A percentile compares a stretch with the other conserved stretches of the same genome.
Conservation (phyloP, 2,888 invertebrate species). For the Spicauda simplicius region DNA sequence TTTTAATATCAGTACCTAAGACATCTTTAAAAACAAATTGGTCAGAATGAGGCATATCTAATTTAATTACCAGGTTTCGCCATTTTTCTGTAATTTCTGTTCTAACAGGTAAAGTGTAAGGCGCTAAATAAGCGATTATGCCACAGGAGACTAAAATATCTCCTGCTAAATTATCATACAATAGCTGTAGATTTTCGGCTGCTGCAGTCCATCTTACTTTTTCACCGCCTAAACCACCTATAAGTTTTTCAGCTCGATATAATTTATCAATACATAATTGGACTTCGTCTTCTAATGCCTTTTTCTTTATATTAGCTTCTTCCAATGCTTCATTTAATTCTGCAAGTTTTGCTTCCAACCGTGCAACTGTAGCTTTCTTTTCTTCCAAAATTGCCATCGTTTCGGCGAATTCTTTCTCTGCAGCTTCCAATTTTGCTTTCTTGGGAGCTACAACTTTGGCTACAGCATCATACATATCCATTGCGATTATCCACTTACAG, state of each 20-base stretch:
- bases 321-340: slow-evolving; percentile 88
- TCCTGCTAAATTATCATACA: slow-evolving; percentile 93
- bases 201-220: slow-evolving; percentile 93
- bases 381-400: slow-evolving; percentile 94
- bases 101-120: slow-evolving; percentile 90
- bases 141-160: slow-evolving; percentile 95
- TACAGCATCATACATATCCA: slow-evolving; percentile 94
- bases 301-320: slow-evolving; percentile 87
- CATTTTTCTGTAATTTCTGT: slow-evolving; percentile 87
- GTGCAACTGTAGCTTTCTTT: slow-evolving; percentile 91
- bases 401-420: slow-evolving; percentile 92
- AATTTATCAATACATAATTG: slow-evolving; percentile 93
- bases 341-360: slow-evolving; percentile 91
- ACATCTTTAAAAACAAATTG: slow-evolving; percentile 89
- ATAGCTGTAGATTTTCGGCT: slow-evolving; percentile 89
- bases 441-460: slow-evolving; percentile 94
- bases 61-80: slow-evolving; percentile 87
- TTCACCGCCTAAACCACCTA: slow-evolving; percentile 95
- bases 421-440: slow-evolving; percentile 91
- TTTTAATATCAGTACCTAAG: slow-evolving; percentile 93
- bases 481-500: slow-evolving; percentile 95
- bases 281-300: slow-evolving; percentile 89
- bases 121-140: slow-evolving; percentile 94
- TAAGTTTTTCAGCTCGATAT: slow-evolving; percentile 93
- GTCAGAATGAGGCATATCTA: slow-evolving; percentile 91